Evolutionary conservation across 1,140 invertebrate species (phyloP), one percentile per base, ranked within the genome.

Genomic region (Listronotus oregonensis): DNA sequence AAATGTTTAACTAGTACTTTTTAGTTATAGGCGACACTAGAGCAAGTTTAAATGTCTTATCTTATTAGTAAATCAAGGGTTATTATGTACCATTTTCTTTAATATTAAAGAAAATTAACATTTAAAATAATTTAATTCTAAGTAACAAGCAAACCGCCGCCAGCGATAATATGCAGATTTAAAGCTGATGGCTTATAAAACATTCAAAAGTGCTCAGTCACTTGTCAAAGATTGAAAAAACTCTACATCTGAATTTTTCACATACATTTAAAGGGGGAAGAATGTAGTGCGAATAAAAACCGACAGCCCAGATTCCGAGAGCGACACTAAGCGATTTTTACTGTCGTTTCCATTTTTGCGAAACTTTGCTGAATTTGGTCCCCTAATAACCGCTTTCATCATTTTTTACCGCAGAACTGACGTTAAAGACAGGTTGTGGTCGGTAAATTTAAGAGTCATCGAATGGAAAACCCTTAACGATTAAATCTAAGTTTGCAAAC

Each of bases 321-420:
- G 8, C 12, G 47, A 18, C 47, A 50, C 47, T 50, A 50, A 50
- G 47, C 47, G 47, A 50, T 50, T 50, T 50, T 50, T 50, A 50
- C 47, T 50, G 47, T 50, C 47, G 47, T 21, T 50, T 50, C 18
- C 47, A 50, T 31, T 50, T 31, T n/a, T 18, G 47, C 47, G 15
- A 27, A 50, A 31, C 17, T 14, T n/a, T 17, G 3, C 43, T 46
- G 17, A 46, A 46, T 46, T 46, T 46, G 10, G 21, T 31, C 21
- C 21, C 15, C 8, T 50, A 12, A 31, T 18, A 50, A 50, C 21
- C 18, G 47, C 11, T 8, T 50, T 31, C 47, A 50, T 50, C 47
- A 21, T 50, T 50, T 50, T 50, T 50, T 21, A 21, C 47, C 21
- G 8, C 15, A 12, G 5, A 15, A 17, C 6, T 50, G 21, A 31